phyloP scores from a whole-genome alignment of 2,113 vertebrate species.

The Apteryx owenii region DNA sequence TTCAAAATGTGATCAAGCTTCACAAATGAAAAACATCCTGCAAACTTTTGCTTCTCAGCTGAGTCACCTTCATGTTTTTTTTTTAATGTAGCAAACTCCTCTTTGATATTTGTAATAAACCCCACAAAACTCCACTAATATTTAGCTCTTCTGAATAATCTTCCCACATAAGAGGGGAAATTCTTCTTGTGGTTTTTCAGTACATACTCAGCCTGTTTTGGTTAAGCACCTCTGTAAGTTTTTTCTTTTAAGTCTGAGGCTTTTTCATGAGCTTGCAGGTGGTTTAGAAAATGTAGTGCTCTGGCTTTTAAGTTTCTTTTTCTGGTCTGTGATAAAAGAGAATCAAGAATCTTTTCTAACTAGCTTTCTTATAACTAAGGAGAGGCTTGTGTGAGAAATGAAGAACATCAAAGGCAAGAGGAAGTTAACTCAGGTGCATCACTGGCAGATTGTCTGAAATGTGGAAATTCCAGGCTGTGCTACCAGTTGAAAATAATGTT shows the following conservation, averaged over 20 bases:
- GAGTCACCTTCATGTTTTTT: background rate
- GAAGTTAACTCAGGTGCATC: slow-evolving; percentile 53
- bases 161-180: slow-evolving; percentile 63
- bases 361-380: slow-evolving; percentile 7
- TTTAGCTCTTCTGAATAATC: slow-evolving; percentile 60
- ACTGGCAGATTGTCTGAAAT: background rate
- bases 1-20: background rate
- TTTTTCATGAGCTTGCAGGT: slow-evolving; percentile 59
- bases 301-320: slow-evolving; percentile 65
- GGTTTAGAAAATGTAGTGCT: slow-evolving; percentile 59
- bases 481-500: background rate
- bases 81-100: background rate
- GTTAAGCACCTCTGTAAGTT: slow-evolving; percentile 33
- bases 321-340: slow-evolving; percentile 72
- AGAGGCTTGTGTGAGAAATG: slow-evolving; percentile 36
- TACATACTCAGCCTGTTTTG: slow-evolving; percentile 44
- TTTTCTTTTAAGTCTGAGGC: slow-evolving; percentile 60
- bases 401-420: slow-evolving; percentile 63
- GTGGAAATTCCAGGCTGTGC: slow-evolving; percentile 17
- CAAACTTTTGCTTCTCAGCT: slow-evolving; percentile 17
- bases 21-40: slow-evolving; percentile 39
- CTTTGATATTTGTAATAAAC: slow-evolving; percentile 61
- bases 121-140: slow-evolving; percentile 26
- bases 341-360: slow-evolving; percentile 41
- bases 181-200: slow-evolving; percentile 62